Base-by-base conservation (phyloP, 2,888 invertebrate species). In the Drosophila diplacantha region DNA sequence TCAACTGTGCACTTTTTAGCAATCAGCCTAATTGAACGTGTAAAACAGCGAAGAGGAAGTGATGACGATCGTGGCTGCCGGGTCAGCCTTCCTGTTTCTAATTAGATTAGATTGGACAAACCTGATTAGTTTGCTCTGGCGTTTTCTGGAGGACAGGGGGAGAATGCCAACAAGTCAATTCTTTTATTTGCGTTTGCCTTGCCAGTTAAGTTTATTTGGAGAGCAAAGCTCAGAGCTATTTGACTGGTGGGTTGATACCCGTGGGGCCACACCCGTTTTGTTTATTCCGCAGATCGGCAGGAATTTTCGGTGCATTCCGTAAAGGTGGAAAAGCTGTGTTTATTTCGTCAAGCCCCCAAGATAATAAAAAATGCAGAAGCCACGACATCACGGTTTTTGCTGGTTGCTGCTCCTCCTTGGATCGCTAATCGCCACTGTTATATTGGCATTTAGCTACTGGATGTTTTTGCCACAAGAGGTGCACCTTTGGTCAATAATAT, bases 31-130 rank as follows among this genome's bases (percentile, higher is more conserved):
- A 66, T 58, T 65, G 47, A 38, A 47, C 52, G 31, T 57, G 29
- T 32, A 26, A 49, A 59, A 62, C 14, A 16, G n/a, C 31, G 31
- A 18, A n/a, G 41, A 50, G 47, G 35, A 39, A 47, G 14, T 44
- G 29, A 31, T 60, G 53, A 49, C 68, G 53, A 53, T 54, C 69
- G 61, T 41, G 18, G 44, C 4, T n/a, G 39, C 16, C 14, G 22
- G 34, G 29, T 18, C 9, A 43, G 38, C 43, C 24, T 56, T 49
- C 24, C 56, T 24, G 38, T 18, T 56, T 57, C 66, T 79, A 76
- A 83, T 75, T 71, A 73, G 71, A 80, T 78, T 78, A 77, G 75
- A 75, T 78, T 68, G 61, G 63, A 41, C 54, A 75, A 79, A 69
- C 49, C 58, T 61, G 69, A 74, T 78, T 58, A 70, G 67, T 32